Evolutionary conservation across 2,797 vertebrate genomes (phyloP), one percentile per base, ranked within the genome.

Genomic region (Oreochromis mossambicus): DNA sequence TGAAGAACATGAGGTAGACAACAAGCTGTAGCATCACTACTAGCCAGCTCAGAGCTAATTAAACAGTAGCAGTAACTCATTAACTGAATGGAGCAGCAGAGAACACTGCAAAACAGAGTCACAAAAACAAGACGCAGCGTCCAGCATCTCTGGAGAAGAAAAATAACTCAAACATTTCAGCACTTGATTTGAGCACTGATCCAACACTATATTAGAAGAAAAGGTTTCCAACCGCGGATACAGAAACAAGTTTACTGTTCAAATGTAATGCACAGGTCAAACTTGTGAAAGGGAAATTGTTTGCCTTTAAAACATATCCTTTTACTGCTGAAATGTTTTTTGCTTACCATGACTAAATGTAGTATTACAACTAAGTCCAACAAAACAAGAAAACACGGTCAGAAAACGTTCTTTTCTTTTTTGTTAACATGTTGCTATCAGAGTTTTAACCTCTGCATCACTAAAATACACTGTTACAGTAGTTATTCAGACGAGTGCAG

Each of bases 1-100:
- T 93, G 93, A 92, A 92, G 85, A 93, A 93, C 91, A 92, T 88
- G 89, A 92, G 83, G 66, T 34, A 80, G 46, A 78, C 43, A 14
- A 81, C 81, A 78, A 86, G 83, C 43, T 79, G 66, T 58, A 34
- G 78, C 84, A 46, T 32, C 85, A 81, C 76, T 77, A 52, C 54
- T 24, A 86, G 80, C 50, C 86, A 79, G 70, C 81, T 61, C 83
- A 32, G 66, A 84, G 81, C 87, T 90, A 81, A 91, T 90, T 91
- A 92, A 81, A 76, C 15, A 50, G 14, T 12, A 79, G 76, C 77
- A 3, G 77, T 66, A 34, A 75, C 85, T 91, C 78, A 92, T 91
- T 88, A 89, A 82, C 58, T 26, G 50, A 24, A 21, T 5, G 15
- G 61, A 80, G 24, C 14, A 54, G 36, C 66, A 66, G 56, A 24